Conservation (phyloP, 2,888 invertebrate genomes). For the Electrophaes corylata region DNA sequence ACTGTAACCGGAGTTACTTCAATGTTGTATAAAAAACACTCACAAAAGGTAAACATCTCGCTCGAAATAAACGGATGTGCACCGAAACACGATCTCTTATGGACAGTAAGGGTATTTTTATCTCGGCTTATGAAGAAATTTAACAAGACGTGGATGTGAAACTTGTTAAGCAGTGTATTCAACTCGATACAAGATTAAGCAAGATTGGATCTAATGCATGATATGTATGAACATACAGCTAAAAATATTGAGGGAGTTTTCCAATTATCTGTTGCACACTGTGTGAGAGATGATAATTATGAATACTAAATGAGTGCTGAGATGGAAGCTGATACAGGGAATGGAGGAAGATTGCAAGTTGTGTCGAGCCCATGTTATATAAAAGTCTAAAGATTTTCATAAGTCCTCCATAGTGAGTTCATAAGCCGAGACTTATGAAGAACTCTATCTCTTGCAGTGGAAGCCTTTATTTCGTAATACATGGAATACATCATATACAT, state of each 20-base stretch:
- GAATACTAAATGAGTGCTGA: no score
- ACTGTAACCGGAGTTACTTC: slow-evolving; percentile 44
- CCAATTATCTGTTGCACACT: no score
- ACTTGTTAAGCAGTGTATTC: slow-evolving; percentile 12
- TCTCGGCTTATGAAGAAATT: slow-evolving; percentile 26
- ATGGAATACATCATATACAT: no score
- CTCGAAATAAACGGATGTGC: slow-evolving; percentile 52
- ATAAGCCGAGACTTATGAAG: no score
- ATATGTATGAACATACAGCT: background rate
- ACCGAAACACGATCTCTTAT: slow-evolving; percentile 38
- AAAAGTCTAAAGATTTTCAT: no score
- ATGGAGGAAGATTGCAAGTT: no score
- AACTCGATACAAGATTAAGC: slow-evolving; percentile 5
- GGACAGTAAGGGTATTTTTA: slow-evolving; percentile 32
- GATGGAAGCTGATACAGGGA: no score
- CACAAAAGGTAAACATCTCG: slow-evolving; percentile 51
- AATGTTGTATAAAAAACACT: slow-evolving; percentile 57
- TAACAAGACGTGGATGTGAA: slow-evolving; percentile 12
- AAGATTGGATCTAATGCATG: slow-evolving; percentile 1
- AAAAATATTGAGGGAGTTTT: background rate
- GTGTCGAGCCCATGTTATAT: no score
- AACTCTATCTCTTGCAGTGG: no score
- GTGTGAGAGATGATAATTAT: no score
- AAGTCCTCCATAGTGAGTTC: no score
- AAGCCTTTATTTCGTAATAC: no score